Evolutionary conservation across 35 echinoderm and acorn worm species (phyloP).

Genomic region (Lytechinus pictus): DNA sequence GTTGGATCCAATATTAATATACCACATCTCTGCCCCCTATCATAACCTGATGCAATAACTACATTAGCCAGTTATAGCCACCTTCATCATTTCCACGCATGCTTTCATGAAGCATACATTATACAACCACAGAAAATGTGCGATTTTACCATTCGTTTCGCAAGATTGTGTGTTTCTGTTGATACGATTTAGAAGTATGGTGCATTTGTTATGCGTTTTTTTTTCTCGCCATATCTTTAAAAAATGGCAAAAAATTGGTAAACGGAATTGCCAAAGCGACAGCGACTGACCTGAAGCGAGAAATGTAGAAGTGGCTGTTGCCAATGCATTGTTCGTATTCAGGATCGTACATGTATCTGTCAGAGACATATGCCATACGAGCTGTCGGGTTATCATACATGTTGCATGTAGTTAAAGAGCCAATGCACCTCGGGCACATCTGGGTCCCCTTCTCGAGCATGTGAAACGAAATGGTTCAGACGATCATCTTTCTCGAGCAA

Average conservation of each 20-base stretch:
- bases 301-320: neutral
- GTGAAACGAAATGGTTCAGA: neutral
- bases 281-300: neutral
- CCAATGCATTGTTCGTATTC: no score
- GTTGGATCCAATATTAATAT: neutral
- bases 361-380: neutral
- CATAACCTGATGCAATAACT: neutral
- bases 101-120: no score
- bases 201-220: no score
- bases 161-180: no score
- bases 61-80: neutral
- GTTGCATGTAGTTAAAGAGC: neutral
- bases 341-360: neutral
- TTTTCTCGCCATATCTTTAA: no score
- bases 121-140: no score
- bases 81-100: no score
- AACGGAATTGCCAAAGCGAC: no score
- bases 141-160: no score
- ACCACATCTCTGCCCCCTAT: neutral
- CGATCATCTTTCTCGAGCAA: slow-evolving; percentile 17
- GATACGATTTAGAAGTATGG: no score
- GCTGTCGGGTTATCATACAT: neutral
- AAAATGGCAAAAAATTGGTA: no score
- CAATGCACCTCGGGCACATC: neutral
- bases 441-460: neutral